Evolutionary conservation across 1,140 invertebrate genomes (phyloP), one percentile per base, ranked within the genome.

Genomic region (Heterodera schachtii): DNA sequence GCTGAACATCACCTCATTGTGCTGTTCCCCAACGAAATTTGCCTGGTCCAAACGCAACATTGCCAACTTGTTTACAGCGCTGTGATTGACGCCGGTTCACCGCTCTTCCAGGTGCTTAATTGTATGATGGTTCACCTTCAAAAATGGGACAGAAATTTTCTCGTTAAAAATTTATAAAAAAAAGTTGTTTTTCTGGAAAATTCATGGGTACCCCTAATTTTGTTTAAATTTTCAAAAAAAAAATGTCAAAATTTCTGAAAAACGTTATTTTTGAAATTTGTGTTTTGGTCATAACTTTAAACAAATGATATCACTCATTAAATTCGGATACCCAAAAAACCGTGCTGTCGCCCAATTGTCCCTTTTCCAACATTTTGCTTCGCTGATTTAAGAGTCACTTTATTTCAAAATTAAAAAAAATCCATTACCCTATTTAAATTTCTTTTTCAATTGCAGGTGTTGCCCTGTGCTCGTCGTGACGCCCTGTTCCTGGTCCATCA

Each of bases 401-500:
- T 52, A 1, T 19, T 73, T 70, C 49, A 21, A 78, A 46, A 84
- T 80, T 83, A 41, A 31, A 31, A 31, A 31, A 31, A 31, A 31
- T 31, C 31, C 31, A 31, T 31, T 31, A 31, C 31, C 31, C 31
- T 31, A 31, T 31, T 31, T 1, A 31, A 31, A 31, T 31, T 31
- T 31, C 31, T 31, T 31, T 21, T 73, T 71, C 49, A 47, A 83
- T 73, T 66, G n/a, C 43, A 85, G 86, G 66, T 86, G 11, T 60
- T 86, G 44, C 85, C 85, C 8, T 86, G 85, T 75, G 43, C 71
- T 3, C 64, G 78, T 47, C 47, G 84, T 60, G 85, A 86, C 60
- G 85, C 85, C 31, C 84, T 87, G 31, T 86, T 89, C 78, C 64
- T 83, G 19, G 73, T 86, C 16, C 86, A 80, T 49, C 73, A 69